Evolutionary conservation across 2,797 vertebrate genomes (phyloP).

Genomic region (Tinamus major): DNA sequence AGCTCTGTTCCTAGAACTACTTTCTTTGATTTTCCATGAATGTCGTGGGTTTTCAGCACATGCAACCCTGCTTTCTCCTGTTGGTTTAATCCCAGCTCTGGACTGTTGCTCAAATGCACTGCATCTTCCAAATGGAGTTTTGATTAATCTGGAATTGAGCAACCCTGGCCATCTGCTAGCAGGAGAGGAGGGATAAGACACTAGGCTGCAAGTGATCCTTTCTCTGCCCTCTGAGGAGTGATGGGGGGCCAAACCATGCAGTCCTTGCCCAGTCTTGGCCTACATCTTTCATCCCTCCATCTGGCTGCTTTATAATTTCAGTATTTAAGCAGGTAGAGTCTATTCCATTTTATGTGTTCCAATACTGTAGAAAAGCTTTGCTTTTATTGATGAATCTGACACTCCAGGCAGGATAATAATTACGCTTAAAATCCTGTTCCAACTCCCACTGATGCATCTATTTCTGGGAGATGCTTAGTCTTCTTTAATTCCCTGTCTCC

Average conservation of each 20-base stretch:
- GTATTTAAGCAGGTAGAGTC: not conserved
- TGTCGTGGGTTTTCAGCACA: constrained; percentile 12
- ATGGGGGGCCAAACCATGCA: accelerated
- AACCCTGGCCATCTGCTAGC: constrained; percentile 39
- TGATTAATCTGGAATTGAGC: constrained; percentile 22
- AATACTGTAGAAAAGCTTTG: not conserved
- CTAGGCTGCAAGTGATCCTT: accelerated
- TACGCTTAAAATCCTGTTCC: constrained; percentile 33
- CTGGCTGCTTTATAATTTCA: not conserved
- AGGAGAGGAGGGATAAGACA: not conserved
- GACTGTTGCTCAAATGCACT: constrained; percentile 3
- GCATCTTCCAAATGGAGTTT: not conserved
- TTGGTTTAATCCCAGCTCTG: not conserved
- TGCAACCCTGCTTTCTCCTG: not conserved
- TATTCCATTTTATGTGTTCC: not conserved
- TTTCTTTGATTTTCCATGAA: constrained; percentile 26
- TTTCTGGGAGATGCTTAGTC: constrained; percentile 63
- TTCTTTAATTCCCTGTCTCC: constrained; percentile 38
- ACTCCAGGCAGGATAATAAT: constrained; percentile 45
- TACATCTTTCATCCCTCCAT: not conserved
- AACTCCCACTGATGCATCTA: constrained; percentile 52
- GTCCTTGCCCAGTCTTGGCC: not conserved
- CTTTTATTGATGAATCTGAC: constrained; percentile 25
- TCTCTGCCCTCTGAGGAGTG: not conserved
- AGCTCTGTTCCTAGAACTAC: not conserved